These are phyloP conservation scores for Aphrocallistes beatrix DNA, from an alignment of 37 sponge, comb jelly and placozoan genomes.

Conservation along the genomic window DNA sequence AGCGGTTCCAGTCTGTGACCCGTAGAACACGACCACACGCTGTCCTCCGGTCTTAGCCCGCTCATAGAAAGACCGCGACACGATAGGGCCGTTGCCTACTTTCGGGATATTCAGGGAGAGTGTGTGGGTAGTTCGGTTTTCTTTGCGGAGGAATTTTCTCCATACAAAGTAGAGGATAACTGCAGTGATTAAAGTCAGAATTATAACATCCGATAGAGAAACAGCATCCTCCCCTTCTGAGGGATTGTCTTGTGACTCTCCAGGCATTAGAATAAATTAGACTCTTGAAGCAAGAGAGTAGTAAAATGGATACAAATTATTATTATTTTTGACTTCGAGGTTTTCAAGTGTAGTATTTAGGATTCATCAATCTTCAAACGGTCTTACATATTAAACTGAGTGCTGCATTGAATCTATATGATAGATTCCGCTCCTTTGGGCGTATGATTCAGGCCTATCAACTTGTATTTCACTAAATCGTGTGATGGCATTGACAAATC, in stretches of 20 bases:
- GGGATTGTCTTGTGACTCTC: slow-evolving; percentile 7
- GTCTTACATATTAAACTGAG: too few species aligned
- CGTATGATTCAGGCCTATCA: too few species aligned
- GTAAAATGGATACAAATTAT: too few species aligned
- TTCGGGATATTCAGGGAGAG: not conserved
- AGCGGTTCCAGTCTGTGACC: slow-evolving; percentile 97
- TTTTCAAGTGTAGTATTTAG: too few species aligned
- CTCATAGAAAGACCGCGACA: not conserved
- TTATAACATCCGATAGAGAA: not conserved
- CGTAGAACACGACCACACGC: slow-evolving; percentile 81
- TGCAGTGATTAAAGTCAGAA: not conserved
- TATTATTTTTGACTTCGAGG: too few species aligned
- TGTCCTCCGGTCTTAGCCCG: not conserved
- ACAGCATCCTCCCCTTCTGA: not conserved
- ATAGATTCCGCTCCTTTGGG: too few species aligned
- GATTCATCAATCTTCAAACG: too few species aligned
- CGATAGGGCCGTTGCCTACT: not conserved
- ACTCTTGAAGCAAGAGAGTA: too few species aligned
- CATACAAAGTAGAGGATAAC: not conserved
- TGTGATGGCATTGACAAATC: too few species aligned
- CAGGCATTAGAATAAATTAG: not conserved
- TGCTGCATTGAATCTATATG: too few species aligned
- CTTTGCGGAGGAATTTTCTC: not conserved
- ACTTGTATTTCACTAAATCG: too few species aligned
- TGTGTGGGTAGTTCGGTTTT: not conserved